Conservation (phyloP, 2,797 vertebrate species). For the Peromyscus aztecus region DNA sequence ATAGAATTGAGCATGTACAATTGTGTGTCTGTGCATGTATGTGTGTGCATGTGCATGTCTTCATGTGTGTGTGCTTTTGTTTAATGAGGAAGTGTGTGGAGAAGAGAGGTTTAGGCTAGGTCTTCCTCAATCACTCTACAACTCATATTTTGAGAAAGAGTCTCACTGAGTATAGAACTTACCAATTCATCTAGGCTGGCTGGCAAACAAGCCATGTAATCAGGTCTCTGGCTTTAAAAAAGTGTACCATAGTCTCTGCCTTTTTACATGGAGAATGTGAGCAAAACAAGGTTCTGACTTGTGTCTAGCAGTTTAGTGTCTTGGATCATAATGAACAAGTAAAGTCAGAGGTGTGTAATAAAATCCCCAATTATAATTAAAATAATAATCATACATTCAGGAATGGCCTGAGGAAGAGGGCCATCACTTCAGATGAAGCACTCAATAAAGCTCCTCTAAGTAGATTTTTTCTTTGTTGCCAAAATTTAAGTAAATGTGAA, state of each 20-base stretch:
- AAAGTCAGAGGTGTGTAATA: neutral
- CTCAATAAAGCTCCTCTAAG: neutral
- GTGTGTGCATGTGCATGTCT: too few species aligned
- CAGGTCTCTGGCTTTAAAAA: neutral
- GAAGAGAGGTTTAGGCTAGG: neutral
- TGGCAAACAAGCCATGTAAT: neutral
- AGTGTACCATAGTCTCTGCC: too few species aligned
- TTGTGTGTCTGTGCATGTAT: too few species aligned
- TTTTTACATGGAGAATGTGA: neutral
- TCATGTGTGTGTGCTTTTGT: neutral
- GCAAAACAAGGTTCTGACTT: neutral
- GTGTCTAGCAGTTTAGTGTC: neutral
- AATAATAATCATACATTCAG: neutral
- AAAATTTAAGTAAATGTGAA: neutral
- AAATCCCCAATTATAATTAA: neutral
- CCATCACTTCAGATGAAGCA: neutral
- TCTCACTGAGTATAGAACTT: neutral
- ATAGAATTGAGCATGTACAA: neutral
- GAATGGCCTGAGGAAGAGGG: neutral
- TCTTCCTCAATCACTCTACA: neutral
- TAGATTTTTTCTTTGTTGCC: neutral
- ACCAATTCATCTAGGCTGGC: too few species aligned
- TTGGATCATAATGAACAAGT: neutral
- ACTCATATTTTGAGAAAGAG: neutral
- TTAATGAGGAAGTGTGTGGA: neutral